Evolutionary conservation across 2,113 vertebrate genomes (phyloP), one percentile per base, ranked within the genome.

Genomic region (Rhynchopsitta pachyrhyncha): DNA sequence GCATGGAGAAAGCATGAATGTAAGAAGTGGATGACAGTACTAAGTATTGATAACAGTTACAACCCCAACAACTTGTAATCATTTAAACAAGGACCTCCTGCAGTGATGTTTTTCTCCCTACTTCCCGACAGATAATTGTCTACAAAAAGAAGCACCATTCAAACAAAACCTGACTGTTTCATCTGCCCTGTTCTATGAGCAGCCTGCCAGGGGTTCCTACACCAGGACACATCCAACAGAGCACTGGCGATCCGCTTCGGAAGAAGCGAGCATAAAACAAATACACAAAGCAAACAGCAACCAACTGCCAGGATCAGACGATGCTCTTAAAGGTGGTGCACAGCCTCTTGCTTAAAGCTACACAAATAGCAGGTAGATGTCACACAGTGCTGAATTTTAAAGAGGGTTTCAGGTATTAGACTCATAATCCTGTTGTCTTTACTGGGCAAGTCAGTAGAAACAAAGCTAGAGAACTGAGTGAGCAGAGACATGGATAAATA

Each of bases 1-100:
- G 11, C 7, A 2, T 3, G 9, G 29, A 71, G 33, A 52, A 79
- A 16, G 29, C 14, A 1, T 24, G 42, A 55, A 11, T 14, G 0
- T 1, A 52, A 71, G 15, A 50, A 29, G 11, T 7, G 7, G 29
- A 53, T 11, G 16, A 53, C 13, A 46, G 60, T 19, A 44, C 9
- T 18, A 33, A 33, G 22, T 17, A 66, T 0, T 16, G 22, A 1
- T 33, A 62, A 47, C 63, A 47, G 29, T 19, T 42, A 33, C 11
- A 70, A 77, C 31, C 46, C 42, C 71, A 82, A 44, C 52, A 62
- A 27, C 59, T 82, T 62, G 10, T 3, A 39, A 57, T 25, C 12
- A 22, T 49, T 69, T 69, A 8, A 23, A 31, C 8, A 63, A 57
- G 16, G 24, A 16, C 47, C 35, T 89, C 37, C 81, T 85, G 47